Conservation (phyloP, 2,113 vertebrate species). For the Vombatus ursinus region DNA sequence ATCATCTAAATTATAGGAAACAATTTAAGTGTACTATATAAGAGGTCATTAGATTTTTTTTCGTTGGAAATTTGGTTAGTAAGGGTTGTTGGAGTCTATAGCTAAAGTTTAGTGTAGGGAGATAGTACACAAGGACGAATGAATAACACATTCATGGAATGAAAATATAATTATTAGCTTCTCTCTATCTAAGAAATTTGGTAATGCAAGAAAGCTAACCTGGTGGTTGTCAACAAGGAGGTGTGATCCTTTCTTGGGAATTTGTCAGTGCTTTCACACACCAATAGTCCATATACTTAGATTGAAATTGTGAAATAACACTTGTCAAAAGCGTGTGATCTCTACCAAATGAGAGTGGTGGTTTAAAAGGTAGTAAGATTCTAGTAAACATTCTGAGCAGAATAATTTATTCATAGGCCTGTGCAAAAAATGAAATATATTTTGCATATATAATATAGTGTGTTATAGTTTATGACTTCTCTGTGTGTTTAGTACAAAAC, state of each 20-base stretch:
- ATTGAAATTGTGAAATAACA: neutral
- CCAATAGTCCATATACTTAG: neutral
- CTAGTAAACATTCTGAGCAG: slow-evolving; percentile 13
- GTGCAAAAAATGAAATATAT: slow-evolving; percentile 2
- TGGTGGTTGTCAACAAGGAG: slow-evolving; percentile 1
- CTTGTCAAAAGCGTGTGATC: no score
- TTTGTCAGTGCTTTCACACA: slow-evolving; percentile 3
- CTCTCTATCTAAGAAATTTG: slow-evolving; percentile 16
- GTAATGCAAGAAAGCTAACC: neutral
- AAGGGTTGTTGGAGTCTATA: no score
- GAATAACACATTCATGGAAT: slow-evolving; percentile 8
- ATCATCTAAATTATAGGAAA: no score
- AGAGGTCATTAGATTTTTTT: no score
- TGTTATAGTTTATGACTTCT: slow-evolving; percentile 32
- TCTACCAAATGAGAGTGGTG: no score
- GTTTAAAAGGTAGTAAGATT: neutral
- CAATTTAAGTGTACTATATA: no score
- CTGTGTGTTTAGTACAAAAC: slow-evolving; percentile 3
- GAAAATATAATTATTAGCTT: neutral
- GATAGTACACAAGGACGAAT: neutral
- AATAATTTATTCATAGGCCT: slow-evolving; percentile 25
- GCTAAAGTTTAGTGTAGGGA: no score
- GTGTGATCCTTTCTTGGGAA: neutral
- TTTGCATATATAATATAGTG: neutral
- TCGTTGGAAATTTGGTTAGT: no score